phyloP scores from a whole-genome alignment of 2,113 vertebrate species.

The Taxidea taxus region DNA sequence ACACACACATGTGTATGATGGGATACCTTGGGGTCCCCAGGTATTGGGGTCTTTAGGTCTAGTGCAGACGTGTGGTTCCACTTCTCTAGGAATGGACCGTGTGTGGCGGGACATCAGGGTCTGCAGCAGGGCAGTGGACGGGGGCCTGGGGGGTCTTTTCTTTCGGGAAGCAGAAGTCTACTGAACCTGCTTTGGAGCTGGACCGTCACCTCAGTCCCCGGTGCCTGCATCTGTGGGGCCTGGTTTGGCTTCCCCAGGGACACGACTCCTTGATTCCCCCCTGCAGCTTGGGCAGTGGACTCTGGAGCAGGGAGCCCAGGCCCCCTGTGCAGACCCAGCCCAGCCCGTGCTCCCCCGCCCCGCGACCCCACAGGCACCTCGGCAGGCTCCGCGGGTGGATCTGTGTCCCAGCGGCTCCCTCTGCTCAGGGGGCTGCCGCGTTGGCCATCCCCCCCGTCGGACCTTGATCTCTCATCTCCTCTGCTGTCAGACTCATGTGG shows the following conservation, averaged over 20 bases:
- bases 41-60: rapidly evolving
- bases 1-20: rapidly evolving
- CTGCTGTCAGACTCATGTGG: not conserved
- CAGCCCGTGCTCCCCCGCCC: rapidly evolving
- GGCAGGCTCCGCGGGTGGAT: rapidly evolving
- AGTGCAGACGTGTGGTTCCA: not conserved
- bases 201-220: no score
- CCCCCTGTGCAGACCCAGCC: not conserved
- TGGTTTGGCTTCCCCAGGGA: not conserved
- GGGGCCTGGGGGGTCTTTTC: not conserved
- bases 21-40: not conserved
- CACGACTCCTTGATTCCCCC: not conserved
- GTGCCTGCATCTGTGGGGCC: not conserved
- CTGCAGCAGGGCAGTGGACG: not conserved
- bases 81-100: not conserved
- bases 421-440: not conserved
- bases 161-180: not conserved
- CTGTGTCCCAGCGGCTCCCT: not conserved
- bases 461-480: no score
- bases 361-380: rapidly evolving
- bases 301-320: no score
- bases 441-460: not conserved
- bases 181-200: rapidly evolving
- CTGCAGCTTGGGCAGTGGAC: not conserved
- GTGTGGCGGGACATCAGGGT: rapidly evolving